phyloP scores from a whole-genome alignment of 2,888 invertebrate genomes.

The Conops quadrifasciatus region DNA sequence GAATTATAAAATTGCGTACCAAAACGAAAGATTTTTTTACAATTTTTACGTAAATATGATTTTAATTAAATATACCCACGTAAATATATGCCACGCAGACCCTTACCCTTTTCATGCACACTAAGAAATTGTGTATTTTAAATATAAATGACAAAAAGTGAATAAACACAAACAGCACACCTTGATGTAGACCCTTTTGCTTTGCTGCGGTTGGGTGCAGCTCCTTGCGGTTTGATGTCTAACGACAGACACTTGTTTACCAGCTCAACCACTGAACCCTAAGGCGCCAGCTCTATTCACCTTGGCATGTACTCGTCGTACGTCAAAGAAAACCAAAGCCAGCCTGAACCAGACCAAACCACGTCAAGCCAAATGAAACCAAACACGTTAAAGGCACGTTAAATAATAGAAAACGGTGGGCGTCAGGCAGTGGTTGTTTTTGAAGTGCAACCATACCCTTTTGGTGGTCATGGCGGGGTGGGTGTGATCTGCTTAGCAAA shows the following conservation, averaged over 20 bases:
- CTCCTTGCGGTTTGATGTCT: background rate
- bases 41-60: background rate
- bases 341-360: background rate
- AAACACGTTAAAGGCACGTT: background rate
- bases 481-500: background rate
- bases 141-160: background rate
- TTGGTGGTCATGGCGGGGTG: background rate
- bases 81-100: background rate
- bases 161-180: no score
- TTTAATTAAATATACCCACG: conserved; percentile 9
- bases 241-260: background rate
- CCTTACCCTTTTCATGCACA: background rate
- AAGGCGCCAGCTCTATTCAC: background rate
- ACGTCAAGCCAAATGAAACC: background rate
- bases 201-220: background rate
- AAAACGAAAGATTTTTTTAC: no score
- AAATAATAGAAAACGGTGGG: conserved; percentile 8
- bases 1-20: no score
- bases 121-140: background rate
- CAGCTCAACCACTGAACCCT: conserved; percentile 7
- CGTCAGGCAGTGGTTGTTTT: background rate
- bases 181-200: background rate
- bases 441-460: background rate
- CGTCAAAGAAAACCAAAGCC: conserved; percentile 1
- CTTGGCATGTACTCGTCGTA: background rate